Evolutionary conservation across 2,888 invertebrate species (phyloP).

Genomic region (Vesta saturnalis): DNA sequence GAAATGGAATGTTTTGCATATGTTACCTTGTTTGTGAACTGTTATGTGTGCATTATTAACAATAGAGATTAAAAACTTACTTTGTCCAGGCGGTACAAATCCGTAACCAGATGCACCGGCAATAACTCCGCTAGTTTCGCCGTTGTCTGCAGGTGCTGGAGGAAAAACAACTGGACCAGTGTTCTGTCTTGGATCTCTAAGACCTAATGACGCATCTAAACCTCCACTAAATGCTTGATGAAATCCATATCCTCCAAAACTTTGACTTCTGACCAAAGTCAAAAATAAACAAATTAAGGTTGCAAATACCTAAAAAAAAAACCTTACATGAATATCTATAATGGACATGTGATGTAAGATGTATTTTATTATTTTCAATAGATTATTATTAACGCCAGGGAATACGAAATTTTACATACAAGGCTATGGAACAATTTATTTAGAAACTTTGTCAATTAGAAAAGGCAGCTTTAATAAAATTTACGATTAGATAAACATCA

Average conservation of each 20-base stretch:
- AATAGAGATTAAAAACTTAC: slow-evolving; percentile 55
- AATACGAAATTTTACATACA: too few species aligned
- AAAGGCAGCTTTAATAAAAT: neutral
- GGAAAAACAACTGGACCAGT: slow-evolving; percentile 86
- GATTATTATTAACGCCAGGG: too few species aligned
- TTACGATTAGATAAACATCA: neutral
- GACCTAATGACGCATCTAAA: slow-evolving; percentile 62
- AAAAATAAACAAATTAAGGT: slow-evolving; percentile 49
- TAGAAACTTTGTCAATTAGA: neutral
- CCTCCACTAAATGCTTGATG: slow-evolving; percentile 63
- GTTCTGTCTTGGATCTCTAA: slow-evolving; percentile 69
- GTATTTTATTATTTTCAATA: too few species aligned
- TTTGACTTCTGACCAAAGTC: slow-evolving; percentile 57
- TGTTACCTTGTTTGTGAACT: too few species aligned
- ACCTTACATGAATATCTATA: too few species aligned
- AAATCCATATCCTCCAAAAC: slow-evolving; percentile 61
- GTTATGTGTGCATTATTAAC: too few species aligned
- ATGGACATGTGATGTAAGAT: too few species aligned
- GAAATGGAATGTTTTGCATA: too few species aligned
- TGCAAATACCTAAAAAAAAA: slow-evolving; percentile 25
- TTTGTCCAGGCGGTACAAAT: slow-evolving; percentile 81
- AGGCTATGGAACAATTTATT: neutral
- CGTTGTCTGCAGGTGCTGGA: slow-evolving; percentile 71
- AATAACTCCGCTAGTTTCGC: slow-evolving; percentile 81
- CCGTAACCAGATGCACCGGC: slow-evolving; percentile 87